Conservation (phyloP, 2,113 vertebrate species). For the Lampris incognitus region DNA sequence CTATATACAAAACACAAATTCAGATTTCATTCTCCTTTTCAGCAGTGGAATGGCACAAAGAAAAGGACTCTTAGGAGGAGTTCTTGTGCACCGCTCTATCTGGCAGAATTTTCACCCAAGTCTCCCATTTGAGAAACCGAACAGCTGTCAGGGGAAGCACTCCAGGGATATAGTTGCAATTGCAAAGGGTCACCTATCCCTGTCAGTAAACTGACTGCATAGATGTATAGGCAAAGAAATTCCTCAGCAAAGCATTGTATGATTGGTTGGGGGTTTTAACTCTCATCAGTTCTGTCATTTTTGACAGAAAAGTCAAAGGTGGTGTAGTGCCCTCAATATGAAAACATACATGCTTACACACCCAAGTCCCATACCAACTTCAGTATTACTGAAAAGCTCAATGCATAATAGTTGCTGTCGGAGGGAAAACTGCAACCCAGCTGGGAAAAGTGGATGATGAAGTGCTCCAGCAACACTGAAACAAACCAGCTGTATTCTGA, state of each 20-base stretch:
- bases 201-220: not conserved
- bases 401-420: no score
- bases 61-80: no score
- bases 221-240: not conserved
- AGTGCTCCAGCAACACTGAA: not conserved
- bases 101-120: constrained; percentile 16
- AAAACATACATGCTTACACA: no score
- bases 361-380: no score
- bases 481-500: not conserved
- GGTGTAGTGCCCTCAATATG: no score
- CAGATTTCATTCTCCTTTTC: no score
- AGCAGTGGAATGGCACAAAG: not conserved
- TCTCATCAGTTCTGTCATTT: no score
- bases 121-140: constrained; percentile 20
- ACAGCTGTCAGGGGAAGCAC: constrained; percentile 27
- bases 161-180: not conserved
- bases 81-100: constrained; percentile 1
- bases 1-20: no score
- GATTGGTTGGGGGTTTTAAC: no score
- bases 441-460: not conserved
- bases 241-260: not conserved
- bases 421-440: no score
- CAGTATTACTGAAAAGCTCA: no score
- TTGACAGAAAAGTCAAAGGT: no score
- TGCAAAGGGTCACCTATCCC: not conserved